Evolutionary conservation across 1,140 invertebrate species (phyloP).

Genomic region (Drosophila teissieri): DNA sequence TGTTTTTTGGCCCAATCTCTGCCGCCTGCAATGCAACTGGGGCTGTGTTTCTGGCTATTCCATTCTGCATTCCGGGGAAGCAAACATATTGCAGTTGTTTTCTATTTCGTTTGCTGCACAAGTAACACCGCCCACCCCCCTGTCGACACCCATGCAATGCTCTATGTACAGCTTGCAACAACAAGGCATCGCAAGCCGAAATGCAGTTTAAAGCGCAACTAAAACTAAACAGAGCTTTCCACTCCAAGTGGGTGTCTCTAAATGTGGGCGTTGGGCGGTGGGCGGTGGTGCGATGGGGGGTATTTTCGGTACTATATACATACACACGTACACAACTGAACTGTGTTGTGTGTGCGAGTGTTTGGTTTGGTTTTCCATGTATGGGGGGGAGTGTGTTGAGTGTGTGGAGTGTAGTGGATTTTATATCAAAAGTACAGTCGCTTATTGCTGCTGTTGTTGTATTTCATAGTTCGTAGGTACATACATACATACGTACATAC

Average conservation of each 20-base stretch:
- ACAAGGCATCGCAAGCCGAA: constrained; percentile 61
- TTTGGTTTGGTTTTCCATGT: constrained; percentile 66
- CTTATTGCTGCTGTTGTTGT: constrained; percentile 70
- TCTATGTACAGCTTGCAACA: constrained; percentile 68
- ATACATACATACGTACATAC: constrained; percentile 37
- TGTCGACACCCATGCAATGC: constrained; percentile 15
- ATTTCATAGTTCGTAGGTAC: constrained; percentile 67
- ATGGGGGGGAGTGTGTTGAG: constrained; percentile 6
- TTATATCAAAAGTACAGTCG: constrained; percentile 79
- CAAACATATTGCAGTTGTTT: constrained; percentile 54
- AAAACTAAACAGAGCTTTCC: constrained; percentile 76
- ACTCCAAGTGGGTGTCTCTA: constrained; percentile 49
- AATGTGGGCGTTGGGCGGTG: constrained; percentile 17
- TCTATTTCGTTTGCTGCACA: constrained; percentile 57
- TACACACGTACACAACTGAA: constrained; percentile 10
- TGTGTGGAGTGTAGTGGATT: constrained; percentile 60
- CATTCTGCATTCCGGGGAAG: constrained; percentile 26
- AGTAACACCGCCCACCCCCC: background rate
- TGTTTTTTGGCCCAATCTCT: background rate
- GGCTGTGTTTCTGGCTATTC: constrained; percentile 13
- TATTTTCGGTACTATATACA: constrained; percentile 34
- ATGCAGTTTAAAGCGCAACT: constrained; percentile 81
- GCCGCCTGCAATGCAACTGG: background rate
- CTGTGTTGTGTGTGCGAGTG: constrained; percentile 12
- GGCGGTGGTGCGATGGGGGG: background rate